Evolutionary conservation across 2,888 invertebrate genomes (phyloP), one percentile per base, ranked within the genome.

Genomic region (Scelioninae gen. 1): DNA sequence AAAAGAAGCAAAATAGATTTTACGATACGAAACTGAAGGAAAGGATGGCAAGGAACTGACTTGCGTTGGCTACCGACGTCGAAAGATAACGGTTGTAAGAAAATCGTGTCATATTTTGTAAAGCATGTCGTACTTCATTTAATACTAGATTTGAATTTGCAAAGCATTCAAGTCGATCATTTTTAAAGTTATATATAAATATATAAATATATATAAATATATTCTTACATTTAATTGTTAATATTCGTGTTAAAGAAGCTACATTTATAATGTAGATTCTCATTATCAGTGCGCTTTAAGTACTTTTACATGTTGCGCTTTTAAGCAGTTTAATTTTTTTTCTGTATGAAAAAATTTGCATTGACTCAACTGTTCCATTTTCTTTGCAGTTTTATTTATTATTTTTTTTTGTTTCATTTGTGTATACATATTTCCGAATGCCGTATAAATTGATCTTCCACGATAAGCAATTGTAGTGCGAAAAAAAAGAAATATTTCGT

Each of bases 71-170:
- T 69, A 68, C 63, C 60, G 74, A 74, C 68, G 77, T 78, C 65
- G 82, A 82, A 72, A 74, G 63, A 77, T 76, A 72, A 82, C 78
- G 82, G 82, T 82, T 82, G 82, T 78, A 82, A 68, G 72, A 77
- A 82, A 78, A 77, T 82, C 78, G 68, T 82, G 82, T 82, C 78
- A 77, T 82, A 78, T 82, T 77, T 82, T 82, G 82, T 74, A 82
- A 82, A 82, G 82, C 82, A 82, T 82, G 77, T 82, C 78, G 76
- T 82, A 82, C 76, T 82, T 76, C 76, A 79, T 76, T 82, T 76
- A 76, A 69, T 69, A 65, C 31, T 80, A 81, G 81, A 81, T 81
- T 75, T 76, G 76, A 76, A 82, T 71, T 82, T 82, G 76, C 76
- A 82, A 71, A 76, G 75, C 75, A 65, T 63, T 81, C 81, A 75